Conservation (phyloP, 2,797 vertebrate genomes). For the Pantherophis alleghaniensis region DNA sequence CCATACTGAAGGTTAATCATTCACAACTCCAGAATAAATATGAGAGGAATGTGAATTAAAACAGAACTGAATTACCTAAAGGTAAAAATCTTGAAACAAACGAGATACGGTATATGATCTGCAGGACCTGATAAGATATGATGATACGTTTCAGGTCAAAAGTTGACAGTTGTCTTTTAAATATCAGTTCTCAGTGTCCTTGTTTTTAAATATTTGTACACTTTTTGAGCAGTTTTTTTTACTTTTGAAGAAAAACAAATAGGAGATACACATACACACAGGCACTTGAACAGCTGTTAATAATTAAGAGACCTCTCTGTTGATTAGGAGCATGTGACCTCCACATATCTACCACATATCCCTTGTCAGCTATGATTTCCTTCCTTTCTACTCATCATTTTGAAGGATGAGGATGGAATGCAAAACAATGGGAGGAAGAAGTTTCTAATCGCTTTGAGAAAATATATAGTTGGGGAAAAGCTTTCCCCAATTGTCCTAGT, state of each 20-base stretch:
- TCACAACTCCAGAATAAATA: neutral
- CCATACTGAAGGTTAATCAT: constrained; percentile 12
- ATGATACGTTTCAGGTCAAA: neutral
- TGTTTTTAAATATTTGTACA: neutral
- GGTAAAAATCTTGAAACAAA: neutral
- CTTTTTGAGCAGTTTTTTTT: neutral
- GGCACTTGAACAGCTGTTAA: neutral
- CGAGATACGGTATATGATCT: neutral
- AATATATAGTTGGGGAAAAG: neutral
- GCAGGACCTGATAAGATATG: neutral
- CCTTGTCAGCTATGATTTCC: neutral
- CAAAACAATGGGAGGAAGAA: neutral
- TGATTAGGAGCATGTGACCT: neutral
- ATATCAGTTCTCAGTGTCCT: neutral
- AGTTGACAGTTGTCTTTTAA: neutral
- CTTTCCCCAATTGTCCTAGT: neutral
- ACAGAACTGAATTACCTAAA: neutral
- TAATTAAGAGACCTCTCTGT: neutral
- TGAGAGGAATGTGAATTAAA: neutral
- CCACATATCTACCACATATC: neutral
- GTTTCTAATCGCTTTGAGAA: neutral
- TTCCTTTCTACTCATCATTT: neutral
- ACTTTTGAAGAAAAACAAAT: neutral
- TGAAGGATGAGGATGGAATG: neutral
- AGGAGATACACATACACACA: neutral